These are phyloP conservation scores for Tenthredo livida DNA, from an alignment of 2,888 invertebrate genomes.

Conservation along the genomic window DNA sequence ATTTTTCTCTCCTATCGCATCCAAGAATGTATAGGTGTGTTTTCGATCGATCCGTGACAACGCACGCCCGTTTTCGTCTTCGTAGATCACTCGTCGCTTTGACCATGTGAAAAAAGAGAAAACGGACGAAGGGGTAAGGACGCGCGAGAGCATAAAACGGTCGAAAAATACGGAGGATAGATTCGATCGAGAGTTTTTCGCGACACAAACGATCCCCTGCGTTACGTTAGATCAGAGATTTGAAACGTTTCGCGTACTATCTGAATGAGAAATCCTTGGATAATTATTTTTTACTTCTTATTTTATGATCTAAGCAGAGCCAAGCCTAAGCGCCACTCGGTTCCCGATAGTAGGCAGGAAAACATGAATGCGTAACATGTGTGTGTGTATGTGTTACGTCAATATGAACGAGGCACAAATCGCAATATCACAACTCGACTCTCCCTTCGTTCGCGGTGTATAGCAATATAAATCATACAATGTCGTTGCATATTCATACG, in stretches of 20 bases:
- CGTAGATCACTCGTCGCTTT: conserved; percentile 6
- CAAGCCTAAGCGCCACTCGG: conserved; percentile 9
- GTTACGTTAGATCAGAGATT: conserved; percentile 48
- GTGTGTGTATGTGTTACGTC: background rate
- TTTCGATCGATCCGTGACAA: conserved; percentile 13
- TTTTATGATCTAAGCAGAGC: background rate
- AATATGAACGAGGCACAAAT: conserved; percentile 7
- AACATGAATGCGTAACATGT: conserved; percentile 21
- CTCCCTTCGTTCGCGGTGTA: conserved; percentile 28
- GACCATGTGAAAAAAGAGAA: conserved; percentile 62
- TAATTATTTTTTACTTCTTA: background rate
- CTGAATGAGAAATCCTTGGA: background rate
- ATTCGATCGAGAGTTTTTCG: conserved; percentile 23
- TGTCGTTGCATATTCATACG: conserved; percentile 77
- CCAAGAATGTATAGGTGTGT: conserved; percentile 37
- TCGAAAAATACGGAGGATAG: conserved; percentile 61
- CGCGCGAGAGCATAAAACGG: conserved; percentile 59
- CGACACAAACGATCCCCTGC: background rate
- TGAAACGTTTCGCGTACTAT: conserved; percentile 19
- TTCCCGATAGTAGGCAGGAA: background rate
- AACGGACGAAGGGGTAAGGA: conserved; percentile 67
- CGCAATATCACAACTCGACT: conserved; percentile 35
- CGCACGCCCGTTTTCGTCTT: conserved; percentile 13
- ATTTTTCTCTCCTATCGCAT: conserved; percentile 52
- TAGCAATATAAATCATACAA: conserved; percentile 47